phyloP scores from a whole-genome alignment of 2,113 vertebrate genomes.

The Bucco capensis region DNA sequence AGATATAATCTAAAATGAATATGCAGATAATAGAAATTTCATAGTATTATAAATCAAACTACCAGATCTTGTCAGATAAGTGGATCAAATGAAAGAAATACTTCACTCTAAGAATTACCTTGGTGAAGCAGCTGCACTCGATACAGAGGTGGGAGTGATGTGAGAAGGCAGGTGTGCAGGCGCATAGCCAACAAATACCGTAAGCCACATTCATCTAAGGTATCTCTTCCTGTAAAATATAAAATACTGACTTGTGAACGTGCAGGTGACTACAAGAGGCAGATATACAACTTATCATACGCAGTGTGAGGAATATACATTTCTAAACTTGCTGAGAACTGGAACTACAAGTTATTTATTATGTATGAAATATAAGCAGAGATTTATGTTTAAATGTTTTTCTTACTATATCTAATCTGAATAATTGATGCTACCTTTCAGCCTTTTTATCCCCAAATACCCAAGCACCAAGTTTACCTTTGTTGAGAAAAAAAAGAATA shows the following conservation, averaged over 20 bases:
- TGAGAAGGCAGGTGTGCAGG: conserved; percentile 93
- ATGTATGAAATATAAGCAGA: not conserved
- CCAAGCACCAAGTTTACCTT: not conserved
- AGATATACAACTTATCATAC: not conserved
- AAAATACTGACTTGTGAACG: not conserved
- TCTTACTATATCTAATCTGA: not conserved
- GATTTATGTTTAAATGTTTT: not conserved
- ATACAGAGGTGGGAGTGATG: conserved; percentile 93
- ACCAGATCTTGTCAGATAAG: not conserved
- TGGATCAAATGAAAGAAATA: not conserved
- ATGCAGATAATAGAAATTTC: not conserved
- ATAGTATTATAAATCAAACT: not conserved
- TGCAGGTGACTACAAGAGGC: not conserved
- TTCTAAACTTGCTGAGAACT: not conserved
- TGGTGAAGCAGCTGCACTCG: conserved; percentile 94
- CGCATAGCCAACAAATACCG: conserved; percentile 96
- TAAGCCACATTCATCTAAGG: conserved; percentile 93
- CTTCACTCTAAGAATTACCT: conserved; percentile 70
- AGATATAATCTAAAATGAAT: not conserved
- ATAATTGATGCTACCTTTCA: not conserved
- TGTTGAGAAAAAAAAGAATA: not conserved
- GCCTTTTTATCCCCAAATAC: not conserved
- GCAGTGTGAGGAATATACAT: not conserved
- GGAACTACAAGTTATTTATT: not conserved
- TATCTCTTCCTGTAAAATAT: conserved; percentile 83